A percentile compares a stretch with the other conserved stretches of the same genome.
Evolutionary conservation across 2,113 vertebrate genomes (phyloP).

Genomic region (Chaetorhynchus papuensis): DNA sequence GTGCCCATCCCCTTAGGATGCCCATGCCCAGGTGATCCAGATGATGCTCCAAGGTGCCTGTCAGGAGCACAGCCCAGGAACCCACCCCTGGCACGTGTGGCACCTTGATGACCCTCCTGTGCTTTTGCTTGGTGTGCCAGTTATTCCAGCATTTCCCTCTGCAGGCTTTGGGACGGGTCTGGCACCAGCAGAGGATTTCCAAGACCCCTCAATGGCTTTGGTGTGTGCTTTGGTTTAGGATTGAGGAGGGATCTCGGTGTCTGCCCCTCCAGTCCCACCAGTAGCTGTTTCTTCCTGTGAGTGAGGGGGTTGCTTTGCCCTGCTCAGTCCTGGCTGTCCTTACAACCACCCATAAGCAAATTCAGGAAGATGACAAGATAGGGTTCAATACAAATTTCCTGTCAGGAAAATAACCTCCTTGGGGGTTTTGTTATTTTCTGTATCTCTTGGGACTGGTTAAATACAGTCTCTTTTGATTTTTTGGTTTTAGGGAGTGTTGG

Average conservation of each 20-base stretch:
- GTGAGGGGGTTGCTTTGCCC: neutral
- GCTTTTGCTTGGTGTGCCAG: rapidly evolving
- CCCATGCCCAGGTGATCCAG: rapidly evolving
- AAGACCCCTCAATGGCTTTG: neutral
- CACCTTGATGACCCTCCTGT: neutral
- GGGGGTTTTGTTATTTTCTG: neutral
- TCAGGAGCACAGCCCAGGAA: neutral
- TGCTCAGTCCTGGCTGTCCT: neutral
- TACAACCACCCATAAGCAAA: neutral
- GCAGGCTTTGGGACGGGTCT: neutral
- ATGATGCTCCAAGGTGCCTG: neutral
- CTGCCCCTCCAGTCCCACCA: neutral
- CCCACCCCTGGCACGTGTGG: neutral
- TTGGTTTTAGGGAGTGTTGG: neutral
- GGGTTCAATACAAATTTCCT: neutral
- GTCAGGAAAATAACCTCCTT: neutral
- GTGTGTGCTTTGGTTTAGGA: neutral
- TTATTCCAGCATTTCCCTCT: neutral
- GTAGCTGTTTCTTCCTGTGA: neutral
- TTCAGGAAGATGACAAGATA: neutral
- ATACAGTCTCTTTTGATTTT: neutral
- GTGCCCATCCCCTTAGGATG: too few species aligned
- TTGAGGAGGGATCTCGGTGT: neutral
- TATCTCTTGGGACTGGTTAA: neutral
- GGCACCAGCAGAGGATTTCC: neutral